Base-by-base conservation (phyloP, 2,888 invertebrate genomes). In the Cheilosia scutellata region DNA sequence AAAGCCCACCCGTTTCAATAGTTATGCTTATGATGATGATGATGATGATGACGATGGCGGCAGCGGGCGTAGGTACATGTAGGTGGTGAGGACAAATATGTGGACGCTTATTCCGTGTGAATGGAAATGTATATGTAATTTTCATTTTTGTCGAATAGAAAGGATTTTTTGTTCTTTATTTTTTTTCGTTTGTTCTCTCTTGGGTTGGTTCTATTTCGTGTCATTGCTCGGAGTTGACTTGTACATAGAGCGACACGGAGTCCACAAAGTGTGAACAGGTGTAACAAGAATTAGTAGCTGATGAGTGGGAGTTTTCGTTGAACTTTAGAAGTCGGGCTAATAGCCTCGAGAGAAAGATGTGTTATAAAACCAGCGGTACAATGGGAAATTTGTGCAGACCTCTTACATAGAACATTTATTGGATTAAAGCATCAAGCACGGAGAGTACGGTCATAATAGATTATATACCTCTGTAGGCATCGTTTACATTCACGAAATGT, bases 191-290 rank as follows among this genome's bases (percentile, higher is more conserved):
- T 58, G 55, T 51, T 62, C 55, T 49, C 27, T 5, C 27, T 37
- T 27, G 42, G 57, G 57, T 53, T 49, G 79, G 72, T 60, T 72
- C 63, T 29, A 77, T 80, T 80, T 80, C 74, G 78, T 77, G 82
- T 72, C 77, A 72, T 53, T 77, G 82, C 51, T 71, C 76, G 37
- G 37, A 60, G 25, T 77, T 82, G 60, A 62, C 53, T 37, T 70
- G 37, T 20, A 62, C 6, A 42, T 25, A 31, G 20, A 74, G 25
- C 27, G 65, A 33, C 51, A 58, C 25, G 27, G 27, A 37, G 47
- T 27, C 47, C 49, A 42, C 31, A 31, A 37, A 49, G 33, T 71
- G 47, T 49, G 60, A 51, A 72, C 72, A 72, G 60, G 60, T 72
- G 72, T 57, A 47, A 57, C 29, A 57, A 25, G 44, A 31, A 25